Evolutionary conservation across 2,113 vertebrate genomes (phyloP), one percentile per base, ranked within the genome.

Genomic region (Cyphomyrus discorhynchus): DNA sequence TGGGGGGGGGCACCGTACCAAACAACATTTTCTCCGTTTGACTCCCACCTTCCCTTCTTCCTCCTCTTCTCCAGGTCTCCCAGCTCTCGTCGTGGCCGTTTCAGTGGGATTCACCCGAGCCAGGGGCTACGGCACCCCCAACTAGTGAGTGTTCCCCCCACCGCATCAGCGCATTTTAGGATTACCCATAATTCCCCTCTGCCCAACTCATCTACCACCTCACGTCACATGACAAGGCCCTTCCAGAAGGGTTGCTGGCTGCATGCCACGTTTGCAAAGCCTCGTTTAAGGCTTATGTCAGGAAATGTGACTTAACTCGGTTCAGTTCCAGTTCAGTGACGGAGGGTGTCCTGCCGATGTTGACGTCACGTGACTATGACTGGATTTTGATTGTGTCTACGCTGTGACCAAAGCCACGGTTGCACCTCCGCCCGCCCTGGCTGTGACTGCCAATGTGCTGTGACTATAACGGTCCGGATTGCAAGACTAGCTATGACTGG

Each of bases 51-150:
- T 88, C 10, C 21, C 56, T 10, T 74, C 50, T 53, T 50, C 15
- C 13, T 31, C 10, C 56, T 70, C 24, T 50, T 7, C 46, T 35
- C 39, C 94, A 96, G 95, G 95, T 94, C 95, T 96, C 88, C 95
- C 98, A 77, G 98, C 98, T 52, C 95, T 99, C 24, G 97, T 99
- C 92, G 98, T 99, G 86, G 98, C 98, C 0, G 97, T 98, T 94
- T 98, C 98, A 0, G 98, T 99, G 0, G 98, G 98, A 92, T 99
- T 99, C 93, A 99, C 98, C 7, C 95, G 98, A 95, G 98, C 98
- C 85, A 98, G 98, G 96, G 98, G 98, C 95, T 99, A 99, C 0
- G 98, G 98, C 90, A 98, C 98, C 3, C 94, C 96, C 35, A 98
- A 95, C 97, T 98, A 99, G 98, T 98, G 96, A 94, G 98, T 97